Conservation (phyloP, 2,888 invertebrate species). For the Omphaloscelis lunosa region DNA sequence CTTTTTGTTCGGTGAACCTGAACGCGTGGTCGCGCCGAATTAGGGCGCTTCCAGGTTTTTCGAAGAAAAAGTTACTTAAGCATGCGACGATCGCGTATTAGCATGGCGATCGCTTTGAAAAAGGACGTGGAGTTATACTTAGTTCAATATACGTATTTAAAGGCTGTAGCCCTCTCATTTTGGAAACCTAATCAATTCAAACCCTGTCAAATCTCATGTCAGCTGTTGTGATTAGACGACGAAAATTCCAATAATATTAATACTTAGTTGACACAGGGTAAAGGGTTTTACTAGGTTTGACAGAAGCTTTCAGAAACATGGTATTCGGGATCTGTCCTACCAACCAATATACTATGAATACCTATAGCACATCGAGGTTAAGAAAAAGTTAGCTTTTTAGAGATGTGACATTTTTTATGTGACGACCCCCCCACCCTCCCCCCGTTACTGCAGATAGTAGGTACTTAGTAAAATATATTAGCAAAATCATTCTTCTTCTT, state of each 20-base stretch:
- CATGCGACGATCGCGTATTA: too few relatives aligned
- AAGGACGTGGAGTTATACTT: too few relatives aligned
- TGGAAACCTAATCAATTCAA: background rate
- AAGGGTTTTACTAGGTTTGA: constrained; percentile 20
- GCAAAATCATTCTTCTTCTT: background rate
- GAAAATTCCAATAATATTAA: background rate
- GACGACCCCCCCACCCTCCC: too few relatives aligned
- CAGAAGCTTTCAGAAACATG: constrained; percentile 19
- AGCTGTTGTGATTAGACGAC: background rate
- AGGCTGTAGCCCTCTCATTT: background rate
- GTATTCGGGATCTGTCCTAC: background rate
- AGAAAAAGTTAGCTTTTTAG: background rate
- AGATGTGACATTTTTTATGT: background rate
- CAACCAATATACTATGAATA: background rate
- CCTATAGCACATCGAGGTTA: background rate
- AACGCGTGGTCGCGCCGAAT: too few relatives aligned
- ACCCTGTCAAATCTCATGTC: too few relatives aligned
- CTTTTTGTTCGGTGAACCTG: too few relatives aligned
- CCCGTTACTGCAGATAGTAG: too few relatives aligned
- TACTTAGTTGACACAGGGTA: constrained; percentile 17
- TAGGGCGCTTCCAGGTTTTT: too few relatives aligned
- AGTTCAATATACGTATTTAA: too few relatives aligned
- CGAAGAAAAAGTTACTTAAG: too few relatives aligned
- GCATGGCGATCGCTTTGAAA: too few relatives aligned
- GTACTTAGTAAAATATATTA: too few relatives aligned